Evolutionary conservation across 2,797 vertebrate genomes (phyloP).

Genomic region (Tenualosa thibaudeaui): DNA sequence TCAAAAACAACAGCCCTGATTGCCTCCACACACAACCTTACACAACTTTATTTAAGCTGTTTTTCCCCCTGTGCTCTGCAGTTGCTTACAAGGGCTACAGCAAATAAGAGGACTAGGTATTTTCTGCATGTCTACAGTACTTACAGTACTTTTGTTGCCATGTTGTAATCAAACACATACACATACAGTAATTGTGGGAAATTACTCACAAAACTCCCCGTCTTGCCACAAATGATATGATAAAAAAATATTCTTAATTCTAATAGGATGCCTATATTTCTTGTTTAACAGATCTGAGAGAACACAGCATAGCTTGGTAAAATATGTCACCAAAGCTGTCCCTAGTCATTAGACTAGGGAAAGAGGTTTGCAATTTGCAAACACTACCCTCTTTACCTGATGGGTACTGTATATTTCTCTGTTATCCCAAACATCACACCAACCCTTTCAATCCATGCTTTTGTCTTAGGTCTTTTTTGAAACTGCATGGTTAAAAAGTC

Average conservation of each 20-base stretch:
- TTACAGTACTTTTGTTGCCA: not conserved
- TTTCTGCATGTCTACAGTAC: not conserved
- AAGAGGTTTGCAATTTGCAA: too few species aligned
- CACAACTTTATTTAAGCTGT: slow-evolving; percentile 9
- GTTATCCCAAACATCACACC: too few species aligned
- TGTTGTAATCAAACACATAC: not conserved
- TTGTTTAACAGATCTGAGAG: not conserved
- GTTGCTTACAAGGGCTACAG: not conserved
- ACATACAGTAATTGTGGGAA: not conserved
- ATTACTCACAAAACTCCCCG: not conserved
- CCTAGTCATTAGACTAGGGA: too few species aligned
- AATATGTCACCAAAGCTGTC: not conserved
- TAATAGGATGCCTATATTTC: not conserved
- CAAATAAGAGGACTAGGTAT: not conserved
- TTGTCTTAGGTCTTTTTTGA: too few species aligned
- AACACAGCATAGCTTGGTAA: too few species aligned
- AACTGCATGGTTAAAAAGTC: too few species aligned
- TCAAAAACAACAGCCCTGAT: slow-evolving; percentile 21
- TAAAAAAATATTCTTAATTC: not conserved
- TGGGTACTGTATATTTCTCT: too few species aligned
- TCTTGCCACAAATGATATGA: not conserved
- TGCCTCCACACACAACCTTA: not conserved
- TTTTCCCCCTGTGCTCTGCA: not conserved
- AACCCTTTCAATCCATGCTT: too few species aligned
- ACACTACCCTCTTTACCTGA: too few species aligned